Percentiles rank a stretch among this genome's conserved stretches.
Evolutionary conservation across 2,113 vertebrate species (phyloP).

Genomic region (Bubo scandiacus): DNA sequence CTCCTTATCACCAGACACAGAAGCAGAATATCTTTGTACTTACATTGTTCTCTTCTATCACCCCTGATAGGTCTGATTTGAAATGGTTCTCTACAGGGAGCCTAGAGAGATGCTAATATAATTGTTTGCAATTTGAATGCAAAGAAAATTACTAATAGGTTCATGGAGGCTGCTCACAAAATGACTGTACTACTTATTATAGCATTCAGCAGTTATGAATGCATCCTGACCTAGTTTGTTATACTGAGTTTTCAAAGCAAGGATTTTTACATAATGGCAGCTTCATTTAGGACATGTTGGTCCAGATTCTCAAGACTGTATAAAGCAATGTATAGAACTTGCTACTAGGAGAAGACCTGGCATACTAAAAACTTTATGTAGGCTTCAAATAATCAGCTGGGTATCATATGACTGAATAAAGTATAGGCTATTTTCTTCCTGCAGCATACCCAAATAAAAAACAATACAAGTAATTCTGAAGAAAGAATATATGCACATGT

Average conservation of each 20-base stretch:
- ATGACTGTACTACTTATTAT: background rate
- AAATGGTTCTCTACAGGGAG: background rate
- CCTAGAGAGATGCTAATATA: background rate
- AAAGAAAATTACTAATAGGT: background rate
- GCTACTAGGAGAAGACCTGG: background rate
- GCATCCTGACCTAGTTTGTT: background rate
- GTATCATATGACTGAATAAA: background rate
- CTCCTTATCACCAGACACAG: slow-evolving; percentile 42
- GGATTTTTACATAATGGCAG: background rate
- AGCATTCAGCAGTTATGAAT: background rate
- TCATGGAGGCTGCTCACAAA: background rate
- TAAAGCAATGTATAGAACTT: background rate
- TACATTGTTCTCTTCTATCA: slow-evolving; percentile 1
- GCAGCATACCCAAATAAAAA: background rate
- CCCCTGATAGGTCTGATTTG: background rate
- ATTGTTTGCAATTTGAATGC: background rate
- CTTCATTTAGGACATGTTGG: rapidly evolving
- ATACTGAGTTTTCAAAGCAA: background rate
- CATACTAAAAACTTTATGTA: background rate
- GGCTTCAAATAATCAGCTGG: background rate
- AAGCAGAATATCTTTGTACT: background rate
- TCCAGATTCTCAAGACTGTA: background rate
- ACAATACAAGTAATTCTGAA: background rate
- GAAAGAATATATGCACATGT: rapidly evolving
- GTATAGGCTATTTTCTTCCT: background rate